These are phyloP conservation scores for Hemicordylus capensis DNA, from an alignment of 2,113 vertebrate genomes.

Conservation along the genomic window DNA sequence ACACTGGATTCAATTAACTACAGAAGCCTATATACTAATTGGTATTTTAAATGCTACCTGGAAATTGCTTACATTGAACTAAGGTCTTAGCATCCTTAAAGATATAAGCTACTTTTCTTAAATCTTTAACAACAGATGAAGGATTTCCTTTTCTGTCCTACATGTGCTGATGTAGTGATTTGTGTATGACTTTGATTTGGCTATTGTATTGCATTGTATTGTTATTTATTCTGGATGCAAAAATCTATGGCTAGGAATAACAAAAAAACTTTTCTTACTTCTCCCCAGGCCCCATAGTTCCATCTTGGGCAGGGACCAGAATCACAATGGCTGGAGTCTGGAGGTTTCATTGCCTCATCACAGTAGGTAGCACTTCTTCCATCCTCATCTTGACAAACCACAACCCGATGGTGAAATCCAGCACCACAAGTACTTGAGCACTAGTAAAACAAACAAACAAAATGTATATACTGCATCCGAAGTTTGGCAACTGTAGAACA, in stretches of 20 bases:
- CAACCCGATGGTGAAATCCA: slow-evolving; percentile 89
- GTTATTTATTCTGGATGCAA: not conserved
- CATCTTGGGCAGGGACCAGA: slow-evolving; percentile 92
- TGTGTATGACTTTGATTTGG: too few relatives aligned
- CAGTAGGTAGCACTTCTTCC: slow-evolving; percentile 85
- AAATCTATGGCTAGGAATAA: too few relatives aligned
- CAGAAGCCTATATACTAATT: not conserved
- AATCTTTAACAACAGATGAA: too few relatives aligned
- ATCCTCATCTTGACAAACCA: slow-evolving; percentile 93
- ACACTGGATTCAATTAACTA: not conserved
- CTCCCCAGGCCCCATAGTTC: slow-evolving; percentile 94
- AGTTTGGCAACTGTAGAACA: not conserved
- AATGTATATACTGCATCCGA: not conserved
- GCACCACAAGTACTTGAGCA: slow-evolving; percentile 93
- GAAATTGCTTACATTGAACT: not conserved
- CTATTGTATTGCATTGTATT: too few relatives aligned
- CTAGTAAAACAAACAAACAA: slow-evolving; percentile 70
- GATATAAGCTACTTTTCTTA: too few relatives aligned
- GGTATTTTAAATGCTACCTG: not conserved
- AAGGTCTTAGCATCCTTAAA: too few relatives aligned
- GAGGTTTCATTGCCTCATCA: slow-evolving; percentile 85
- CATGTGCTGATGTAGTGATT: too few relatives aligned
- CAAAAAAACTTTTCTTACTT: too few relatives aligned
- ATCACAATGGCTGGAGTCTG: slow-evolving; percentile 87
- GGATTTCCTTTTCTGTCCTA: too few relatives aligned